Evolutionary conservation across 2,113 vertebrate genomes (phyloP).

Genomic region (Xenus cinereus): DNA sequence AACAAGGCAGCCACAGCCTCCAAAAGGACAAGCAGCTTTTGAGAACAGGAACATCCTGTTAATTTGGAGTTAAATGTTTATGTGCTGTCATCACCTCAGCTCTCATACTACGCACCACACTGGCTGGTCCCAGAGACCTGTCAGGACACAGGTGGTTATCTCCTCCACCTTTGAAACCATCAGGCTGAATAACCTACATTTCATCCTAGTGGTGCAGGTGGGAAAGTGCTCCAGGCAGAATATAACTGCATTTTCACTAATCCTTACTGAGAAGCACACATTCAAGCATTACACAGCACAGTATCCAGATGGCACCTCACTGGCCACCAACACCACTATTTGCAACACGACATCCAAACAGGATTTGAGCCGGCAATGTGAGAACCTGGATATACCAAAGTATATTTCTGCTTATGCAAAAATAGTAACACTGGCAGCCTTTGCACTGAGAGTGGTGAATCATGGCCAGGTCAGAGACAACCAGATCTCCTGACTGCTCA

Average conservation of each 20-base stretch:
- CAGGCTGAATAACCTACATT: background rate
- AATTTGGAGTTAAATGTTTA: background rate
- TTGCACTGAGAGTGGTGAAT: background rate
- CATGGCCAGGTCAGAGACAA: background rate
- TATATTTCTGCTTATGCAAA: background rate
- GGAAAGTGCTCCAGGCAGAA: background rate
- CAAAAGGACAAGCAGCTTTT: background rate
- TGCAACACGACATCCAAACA: background rate
- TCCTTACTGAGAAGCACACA: background rate
- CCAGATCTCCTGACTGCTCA: background rate
- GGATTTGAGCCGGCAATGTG: background rate
- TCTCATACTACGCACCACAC: background rate
- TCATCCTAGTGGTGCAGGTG: background rate
- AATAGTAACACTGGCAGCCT: background rate
- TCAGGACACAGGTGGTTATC: background rate
- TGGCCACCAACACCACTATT: background rate
- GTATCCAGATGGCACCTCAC: background rate
- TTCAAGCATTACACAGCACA: background rate
- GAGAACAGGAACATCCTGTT: conserved; percentile 6
- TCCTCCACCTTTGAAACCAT: background rate
- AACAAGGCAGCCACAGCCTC: background rate
- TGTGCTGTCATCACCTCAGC: background rate
- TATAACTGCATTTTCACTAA: background rate
- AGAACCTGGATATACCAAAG: background rate
- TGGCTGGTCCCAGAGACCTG: background rate